Base-by-base conservation (phyloP, 2,888 invertebrate species). In the Achlya flavicornis region DNA sequence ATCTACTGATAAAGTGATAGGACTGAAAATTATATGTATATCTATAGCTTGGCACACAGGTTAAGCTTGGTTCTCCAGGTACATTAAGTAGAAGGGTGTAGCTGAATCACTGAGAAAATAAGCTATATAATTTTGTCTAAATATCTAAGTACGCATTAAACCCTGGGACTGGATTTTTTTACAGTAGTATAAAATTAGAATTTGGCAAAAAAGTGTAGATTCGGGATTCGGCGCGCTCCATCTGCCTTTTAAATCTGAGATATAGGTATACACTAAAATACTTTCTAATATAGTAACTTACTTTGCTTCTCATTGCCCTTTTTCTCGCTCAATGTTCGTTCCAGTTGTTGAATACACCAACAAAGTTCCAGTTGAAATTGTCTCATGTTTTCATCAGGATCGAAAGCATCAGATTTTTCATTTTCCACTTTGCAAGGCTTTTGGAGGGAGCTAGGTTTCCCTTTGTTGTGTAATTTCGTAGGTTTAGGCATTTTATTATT, bases 291-390 rank as follows among this genome's bases (percentile, higher is more conserved):
- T 10, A 53, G 3, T 53, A 66, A 83, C 87, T 85, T 90, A 95
- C 95, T 84, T 88, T 95, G 95, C 83, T 94, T 95, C 66, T 94
- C 92, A 68, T 89, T 95, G 61, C 95, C 89, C 85, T 96, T 96
- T 69, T 95, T 95, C 53, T 94, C 94, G 62, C 87, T 90, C 68
- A 96, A 83, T 32, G 94, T 92, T 26, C 86, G 87, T 80, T 97
- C 95, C 64, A 97, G 84, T 73, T 97, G 96, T 74, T 97, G 96
- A 74, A 97, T 95, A 80, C 97, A 97, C 97, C 97, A 97, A 78
- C 95, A 96, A 7, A 97, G 86, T 85, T 97, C 97, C n/a, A 96
- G 75, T 84, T 97, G 96, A 79, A 97, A 96, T 81, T 96, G 96
- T 83, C 95, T 92, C 68, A 95, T 92, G 0, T 93, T 88, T 88